phyloP scores from a whole-genome alignment of 2,888 invertebrate species.

The Eupithecia pulchellata region DNA sequence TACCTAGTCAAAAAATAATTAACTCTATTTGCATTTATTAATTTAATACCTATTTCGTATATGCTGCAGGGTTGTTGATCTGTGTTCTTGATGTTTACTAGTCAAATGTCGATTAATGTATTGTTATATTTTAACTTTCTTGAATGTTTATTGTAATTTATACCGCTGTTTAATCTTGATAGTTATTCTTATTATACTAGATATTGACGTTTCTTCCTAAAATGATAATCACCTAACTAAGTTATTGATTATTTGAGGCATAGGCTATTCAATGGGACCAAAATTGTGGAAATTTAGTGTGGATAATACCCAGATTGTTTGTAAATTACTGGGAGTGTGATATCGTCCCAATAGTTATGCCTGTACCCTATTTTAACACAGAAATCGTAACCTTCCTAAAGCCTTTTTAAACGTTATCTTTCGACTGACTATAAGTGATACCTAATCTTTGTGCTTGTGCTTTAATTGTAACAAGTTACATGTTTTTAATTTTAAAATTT shows the following conservation, averaged over 20 bases:
- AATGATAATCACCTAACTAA: constrained; percentile 42
- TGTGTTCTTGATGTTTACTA: constrained; percentile 65
- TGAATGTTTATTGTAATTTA: constrained; percentile 6
- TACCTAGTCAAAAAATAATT: constrained; percentile 17
- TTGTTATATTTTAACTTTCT: constrained; percentile 19
- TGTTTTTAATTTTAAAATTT: constrained; percentile 73
- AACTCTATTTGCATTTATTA: constrained; percentile 45
- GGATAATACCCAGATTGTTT: constrained; percentile 59
- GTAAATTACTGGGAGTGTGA: constrained; percentile 62
- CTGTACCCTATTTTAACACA: constrained; percentile 62
- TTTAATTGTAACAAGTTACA: constrained; percentile 82
- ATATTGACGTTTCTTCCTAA: constrained; percentile 27
- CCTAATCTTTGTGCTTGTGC: constrained; percentile 82
- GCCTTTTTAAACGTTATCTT: constrained; percentile 73
- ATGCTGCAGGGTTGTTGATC: constrained; percentile 65
- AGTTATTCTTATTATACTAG: constrained; percentile 31
- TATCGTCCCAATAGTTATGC: constrained; percentile 80
- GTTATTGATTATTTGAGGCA: constrained; percentile 65
- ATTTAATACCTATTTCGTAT: constrained; percentile 46
- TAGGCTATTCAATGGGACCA: constrained; percentile 78
- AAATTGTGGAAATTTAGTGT: constrained; percentile 57
- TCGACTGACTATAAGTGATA: constrained; percentile 83
- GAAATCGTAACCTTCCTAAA: constrained; percentile 73
- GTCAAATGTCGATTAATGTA: constrained; percentile 51
- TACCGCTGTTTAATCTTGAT: constrained; percentile 7